Evolutionary conservation across 2,113 vertebrate species (phyloP), one percentile per base, ranked within the genome.

Genomic region (Macheiramphus alcinus): DNA sequence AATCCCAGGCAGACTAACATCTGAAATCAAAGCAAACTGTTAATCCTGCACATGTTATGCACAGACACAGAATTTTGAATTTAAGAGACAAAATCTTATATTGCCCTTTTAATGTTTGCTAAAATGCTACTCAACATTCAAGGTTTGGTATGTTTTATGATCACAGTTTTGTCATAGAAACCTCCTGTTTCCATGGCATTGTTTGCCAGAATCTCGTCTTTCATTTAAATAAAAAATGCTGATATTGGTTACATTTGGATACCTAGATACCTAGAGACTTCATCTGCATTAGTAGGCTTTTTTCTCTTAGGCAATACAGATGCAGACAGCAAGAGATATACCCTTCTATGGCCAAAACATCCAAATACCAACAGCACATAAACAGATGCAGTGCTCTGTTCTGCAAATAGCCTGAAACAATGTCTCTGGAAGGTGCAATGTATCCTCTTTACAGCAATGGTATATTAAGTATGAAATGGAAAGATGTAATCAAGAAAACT

Each of bases 401-500:
- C 23, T 47, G 38, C 26, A 94, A 71, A 91, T 8, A 38, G 10
- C 23, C 71, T 45, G 59, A 53, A 88, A 93, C 67, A 93, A 21
- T 1, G 1, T 16, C 34, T 93, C 55, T 88, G 67, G 42, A 74
- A 91, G 26, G 13, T 91, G 40, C 40, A 84, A 27, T 17, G 23
- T 59, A 23, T 91, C 14, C 9, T 42, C 18, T 87, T 89, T 71
- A 71, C 42, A 63, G 14, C 43, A 71, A 43, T 42, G 61, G n/a
- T 81, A 56, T 87, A 89, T 81, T 95, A 86, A 66, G 32, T 87
- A 52, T 87, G 76, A 96, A 94, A 94, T 55, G 19, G 42, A 91
- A 93, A 84, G 59, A 72, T 45, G 27, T 65, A 89, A 79, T 84
- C 61, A 86, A 91, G 38, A 75, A 94, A 85, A 72, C 27, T 34